Conservation (phyloP, 2,888 invertebrate species). For the Phyto melanocephala region DNA sequence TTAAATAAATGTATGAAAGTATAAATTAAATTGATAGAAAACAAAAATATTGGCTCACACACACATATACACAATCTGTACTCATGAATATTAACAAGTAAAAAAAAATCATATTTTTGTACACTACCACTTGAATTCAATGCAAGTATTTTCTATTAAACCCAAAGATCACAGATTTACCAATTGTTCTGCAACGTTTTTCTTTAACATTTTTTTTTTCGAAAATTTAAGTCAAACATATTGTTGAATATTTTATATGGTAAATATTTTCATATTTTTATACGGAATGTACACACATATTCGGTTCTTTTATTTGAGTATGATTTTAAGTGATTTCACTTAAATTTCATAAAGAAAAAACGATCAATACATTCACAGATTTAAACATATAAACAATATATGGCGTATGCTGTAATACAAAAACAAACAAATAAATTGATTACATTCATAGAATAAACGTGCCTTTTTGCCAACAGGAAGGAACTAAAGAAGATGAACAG, state of each 20-base stretch:
- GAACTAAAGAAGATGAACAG: conserved; percentile 27
- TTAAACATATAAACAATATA: conserved; percentile 4
- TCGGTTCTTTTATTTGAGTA: conserved; percentile 68
- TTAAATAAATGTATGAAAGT: background rate
- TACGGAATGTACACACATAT: background rate
- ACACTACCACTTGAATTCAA: conserved; percentile 35
- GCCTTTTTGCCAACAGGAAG: conserved; percentile 56
- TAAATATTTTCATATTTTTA: conserved; percentile 30
- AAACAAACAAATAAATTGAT: conserved; percentile 58
- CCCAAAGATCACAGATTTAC: background rate
- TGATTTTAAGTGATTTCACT: conserved; percentile 76
- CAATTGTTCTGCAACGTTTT: background rate
- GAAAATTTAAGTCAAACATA: conserved; percentile 18
- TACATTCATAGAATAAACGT: conserved; percentile 55
- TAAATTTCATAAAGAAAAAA: conserved; percentile 72
- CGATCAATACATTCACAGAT: conserved; percentile 27
- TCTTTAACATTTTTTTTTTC: background rate
- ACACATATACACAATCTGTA: background rate
- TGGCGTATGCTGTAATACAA: background rate
- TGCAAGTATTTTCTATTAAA: conserved; percentile 13
- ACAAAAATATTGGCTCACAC: conserved; percentile 7
- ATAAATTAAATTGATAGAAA: background rate
- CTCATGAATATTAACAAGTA: conserved; percentile 46
- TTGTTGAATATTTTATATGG: conserved; percentile 32
- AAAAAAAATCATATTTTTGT: conserved; percentile 50